A percentile compares a stretch with the other conserved stretches of the same genome.
phyloP scores from a whole-genome alignment of 2,797 vertebrate genomes.

The Sylvia borin region DNA sequence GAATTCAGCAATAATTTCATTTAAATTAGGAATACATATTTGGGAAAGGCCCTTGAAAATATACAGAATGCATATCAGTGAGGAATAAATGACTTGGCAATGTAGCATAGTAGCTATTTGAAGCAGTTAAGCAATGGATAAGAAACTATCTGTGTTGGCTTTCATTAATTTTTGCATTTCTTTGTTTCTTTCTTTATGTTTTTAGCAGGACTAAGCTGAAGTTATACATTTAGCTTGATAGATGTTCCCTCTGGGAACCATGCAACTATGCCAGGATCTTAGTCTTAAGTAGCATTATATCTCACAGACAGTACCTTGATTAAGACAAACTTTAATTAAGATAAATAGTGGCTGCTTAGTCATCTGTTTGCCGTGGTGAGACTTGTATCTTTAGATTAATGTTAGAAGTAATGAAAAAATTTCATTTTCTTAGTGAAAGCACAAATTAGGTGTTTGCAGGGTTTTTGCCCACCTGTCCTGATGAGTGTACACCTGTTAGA shows the following conservation, averaged over 20 bases:
- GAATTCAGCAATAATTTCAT: background rate
- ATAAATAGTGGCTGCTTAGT: conserved; percentile 70
- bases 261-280: background rate
- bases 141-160: background rate
- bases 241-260: conserved; percentile 1
- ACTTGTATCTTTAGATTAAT: conserved; percentile 39
- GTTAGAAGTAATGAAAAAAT: conserved; percentile 62
- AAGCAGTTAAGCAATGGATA: background rate
- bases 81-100: background rate
- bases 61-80: rapidly evolving
- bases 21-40: background rate
- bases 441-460: conserved; percentile 56
- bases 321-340: conserved; percentile 77
- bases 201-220: background rate
- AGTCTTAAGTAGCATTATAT: conserved; percentile 49
- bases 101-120: background rate
- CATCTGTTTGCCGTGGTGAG: conserved; percentile 48
- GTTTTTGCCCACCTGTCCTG: conserved; percentile 49
- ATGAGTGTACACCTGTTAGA: background rate
- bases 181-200: background rate
- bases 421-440: conserved; percentile 64
- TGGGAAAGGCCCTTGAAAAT: background rate
- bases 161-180: background rate
- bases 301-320: conserved; percentile 67
- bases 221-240: background rate